Percentiles rank a stretch among this genome's conserved stretches.
These are phyloP conservation scores for Peromyscus aztecus DNA, from an alignment of 2,797 vertebrate genomes.

Conservation along the genomic window DNA sequence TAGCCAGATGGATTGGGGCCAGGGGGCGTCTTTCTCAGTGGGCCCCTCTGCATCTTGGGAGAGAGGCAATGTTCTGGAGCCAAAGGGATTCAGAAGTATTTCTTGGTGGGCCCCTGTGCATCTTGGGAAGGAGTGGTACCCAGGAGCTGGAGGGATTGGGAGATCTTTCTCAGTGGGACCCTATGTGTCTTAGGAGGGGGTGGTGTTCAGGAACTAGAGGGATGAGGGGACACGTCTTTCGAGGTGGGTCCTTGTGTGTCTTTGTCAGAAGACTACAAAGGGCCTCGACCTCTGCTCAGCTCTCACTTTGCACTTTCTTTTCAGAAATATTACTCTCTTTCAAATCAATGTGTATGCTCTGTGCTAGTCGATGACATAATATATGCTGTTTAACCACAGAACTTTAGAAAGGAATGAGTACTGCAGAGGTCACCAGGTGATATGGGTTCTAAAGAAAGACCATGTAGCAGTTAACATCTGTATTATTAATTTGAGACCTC, in stretches of 20 bases:
- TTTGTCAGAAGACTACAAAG: not conserved
- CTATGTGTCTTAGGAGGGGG: no score
- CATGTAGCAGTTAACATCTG: not conserved
- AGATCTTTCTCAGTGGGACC: no score
- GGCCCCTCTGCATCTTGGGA: no score
- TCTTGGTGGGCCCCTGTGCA: not conserved
- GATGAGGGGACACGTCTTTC: no score
- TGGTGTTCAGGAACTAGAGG: no score
- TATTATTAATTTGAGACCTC: not conserved
- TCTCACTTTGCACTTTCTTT: not conserved
- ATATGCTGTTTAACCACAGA: not conserved
- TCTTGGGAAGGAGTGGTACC: no score
- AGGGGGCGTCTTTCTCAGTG: not conserved
- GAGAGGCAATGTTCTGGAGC: no score
- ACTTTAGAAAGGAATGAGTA: not conserved
- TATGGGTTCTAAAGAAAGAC: not conserved
- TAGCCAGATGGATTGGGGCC: not conserved
- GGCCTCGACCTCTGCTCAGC: not conserved
- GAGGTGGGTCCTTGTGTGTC: not conserved
- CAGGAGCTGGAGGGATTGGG: no score
- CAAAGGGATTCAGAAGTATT: not conserved
- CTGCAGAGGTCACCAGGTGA: not conserved
- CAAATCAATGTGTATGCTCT: not conserved
- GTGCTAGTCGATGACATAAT: not conserved
- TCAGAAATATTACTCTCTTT: not conserved